Conservation (phyloP, 1,140 invertebrate genomes). For the Rhagoletis pomonella region DNA sequence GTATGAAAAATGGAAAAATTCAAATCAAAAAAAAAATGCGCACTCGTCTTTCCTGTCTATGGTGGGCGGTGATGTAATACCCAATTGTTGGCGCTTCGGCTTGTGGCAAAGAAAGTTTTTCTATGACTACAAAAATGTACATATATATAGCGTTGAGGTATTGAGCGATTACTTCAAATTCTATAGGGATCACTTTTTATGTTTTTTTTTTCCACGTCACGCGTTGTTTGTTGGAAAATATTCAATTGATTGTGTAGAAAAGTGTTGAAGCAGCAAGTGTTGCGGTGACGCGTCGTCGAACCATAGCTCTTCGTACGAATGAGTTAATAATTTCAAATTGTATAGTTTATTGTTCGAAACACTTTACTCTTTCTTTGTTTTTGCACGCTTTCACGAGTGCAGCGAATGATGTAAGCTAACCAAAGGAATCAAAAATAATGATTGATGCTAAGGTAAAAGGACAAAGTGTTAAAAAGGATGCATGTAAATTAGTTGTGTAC, state of each 20-base stretch:
- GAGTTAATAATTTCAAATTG: neutral
- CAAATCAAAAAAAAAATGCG: neutral
- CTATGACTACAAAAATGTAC: neutral
- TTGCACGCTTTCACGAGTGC: neutral
- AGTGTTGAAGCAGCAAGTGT: neutral
- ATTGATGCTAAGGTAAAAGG: neutral
- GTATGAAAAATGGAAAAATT: neutral
- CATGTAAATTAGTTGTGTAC: neutral
- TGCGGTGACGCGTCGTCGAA: neutral
- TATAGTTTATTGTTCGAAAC: neutral
- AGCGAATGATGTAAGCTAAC: neutral
- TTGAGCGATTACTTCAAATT: neutral
- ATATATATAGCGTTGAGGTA: neutral
- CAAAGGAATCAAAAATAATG: neutral
- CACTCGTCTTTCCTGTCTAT: too few species aligned
- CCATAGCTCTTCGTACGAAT: neutral
- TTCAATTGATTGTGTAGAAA: neutral
- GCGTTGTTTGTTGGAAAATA: neutral
- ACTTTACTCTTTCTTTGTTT: neutral
- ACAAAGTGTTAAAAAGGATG: neutral
- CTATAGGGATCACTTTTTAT: neutral
- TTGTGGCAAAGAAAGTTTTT: neutral
- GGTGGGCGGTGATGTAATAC: neutral
- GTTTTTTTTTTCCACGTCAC: neutral
- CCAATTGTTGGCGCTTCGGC: too few species aligned